phyloP scores from a whole-genome alignment of 1,140 invertebrate genomes.

The Rhysida immarginata region DNA sequence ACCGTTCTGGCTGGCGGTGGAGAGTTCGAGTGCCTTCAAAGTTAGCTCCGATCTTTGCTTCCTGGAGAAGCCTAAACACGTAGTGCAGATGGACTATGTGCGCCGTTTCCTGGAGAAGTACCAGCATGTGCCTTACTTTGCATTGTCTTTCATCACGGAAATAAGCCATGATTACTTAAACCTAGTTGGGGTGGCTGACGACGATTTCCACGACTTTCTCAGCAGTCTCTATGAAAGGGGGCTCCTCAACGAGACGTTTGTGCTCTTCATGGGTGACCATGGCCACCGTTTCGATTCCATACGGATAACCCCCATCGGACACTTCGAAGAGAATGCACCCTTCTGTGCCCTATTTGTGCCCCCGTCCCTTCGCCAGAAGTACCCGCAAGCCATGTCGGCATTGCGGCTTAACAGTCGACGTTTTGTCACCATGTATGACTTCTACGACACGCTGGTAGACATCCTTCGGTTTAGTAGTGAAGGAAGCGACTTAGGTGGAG shows the following conservation, averaged over 20 bases:
- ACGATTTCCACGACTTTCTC: slow-evolving; percentile 23
- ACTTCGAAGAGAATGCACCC: slow-evolving; percentile 27
- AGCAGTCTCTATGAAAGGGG: slow-evolving; percentile 18
- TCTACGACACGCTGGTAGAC: slow-evolving; percentile 51
- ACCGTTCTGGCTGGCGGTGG: slow-evolving; percentile 20
- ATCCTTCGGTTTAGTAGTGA: slow-evolving; percentile 37
- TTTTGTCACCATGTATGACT: slow-evolving; percentile 64
- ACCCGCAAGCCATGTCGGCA: slow-evolving; percentile 20
- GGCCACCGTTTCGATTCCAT: slow-evolving; percentile 27
- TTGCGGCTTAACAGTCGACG: slow-evolving; percentile 42
- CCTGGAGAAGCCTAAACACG: slow-evolving; percentile 9
- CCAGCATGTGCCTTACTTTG: slow-evolving; percentile 19
- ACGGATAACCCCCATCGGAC: slow-evolving; percentile 25
- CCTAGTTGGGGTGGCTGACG: slow-evolving; percentile 24
- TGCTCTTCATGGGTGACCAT: slow-evolving; percentile 30
- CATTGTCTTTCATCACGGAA: slow-evolving; percentile 26
- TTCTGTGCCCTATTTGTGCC: slow-evolving; percentile 25
- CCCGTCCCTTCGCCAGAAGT: slow-evolving; percentile 20
- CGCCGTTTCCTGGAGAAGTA: slow-evolving; percentile 17
- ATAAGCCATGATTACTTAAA: slow-evolving; percentile 27
- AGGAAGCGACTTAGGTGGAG: not conserved
- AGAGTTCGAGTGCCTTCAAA: slow-evolving; percentile 10
- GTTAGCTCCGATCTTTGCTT: slow-evolving; percentile 19
- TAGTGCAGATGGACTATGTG: slow-evolving; percentile 11
- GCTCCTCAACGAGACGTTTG: slow-evolving; percentile 18